Conservation (phyloP, 2,113 vertebrate species). For the Engraulis encrasicolus region DNA sequence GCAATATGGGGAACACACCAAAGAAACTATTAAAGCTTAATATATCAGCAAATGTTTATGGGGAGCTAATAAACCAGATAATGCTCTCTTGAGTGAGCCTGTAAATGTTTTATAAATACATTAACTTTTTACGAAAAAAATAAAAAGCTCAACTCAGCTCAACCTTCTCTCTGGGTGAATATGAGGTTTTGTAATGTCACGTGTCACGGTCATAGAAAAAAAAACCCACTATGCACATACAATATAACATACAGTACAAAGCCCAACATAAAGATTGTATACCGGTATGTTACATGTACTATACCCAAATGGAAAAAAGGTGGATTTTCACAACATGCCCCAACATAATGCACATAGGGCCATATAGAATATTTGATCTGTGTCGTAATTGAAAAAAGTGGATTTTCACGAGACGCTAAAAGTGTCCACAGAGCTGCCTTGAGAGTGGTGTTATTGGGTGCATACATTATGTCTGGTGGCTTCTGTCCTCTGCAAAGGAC, state of each 20-base stretch:
- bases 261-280: too few species aligned
- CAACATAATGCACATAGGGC: too few species aligned
- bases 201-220: too few species aligned
- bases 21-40: slow-evolving; percentile 17
- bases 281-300: too few species aligned
- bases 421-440: neutral
- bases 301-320: too few species aligned
- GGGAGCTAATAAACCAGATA: slow-evolving; percentile 11
- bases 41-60: slow-evolving; percentile 10
- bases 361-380: too few species aligned
- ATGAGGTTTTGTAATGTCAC: neutral
- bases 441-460: slow-evolving; percentile 2
- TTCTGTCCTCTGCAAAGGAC: too few species aligned
- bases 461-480: slow-evolving; percentile 64
- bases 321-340: too few species aligned
- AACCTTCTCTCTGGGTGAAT: neutral
- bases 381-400: too few species aligned
- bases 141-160: neutral
- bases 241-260: too few species aligned
- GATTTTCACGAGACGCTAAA: neutral
- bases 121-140: neutral
- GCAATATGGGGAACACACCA: neutral
- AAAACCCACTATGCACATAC: too few species aligned
- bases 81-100: neutral
- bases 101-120: slow-evolving; percentile 22